Conservation (phyloP, 2,113 vertebrate genomes). For the Laticauda colubrina region DNA sequence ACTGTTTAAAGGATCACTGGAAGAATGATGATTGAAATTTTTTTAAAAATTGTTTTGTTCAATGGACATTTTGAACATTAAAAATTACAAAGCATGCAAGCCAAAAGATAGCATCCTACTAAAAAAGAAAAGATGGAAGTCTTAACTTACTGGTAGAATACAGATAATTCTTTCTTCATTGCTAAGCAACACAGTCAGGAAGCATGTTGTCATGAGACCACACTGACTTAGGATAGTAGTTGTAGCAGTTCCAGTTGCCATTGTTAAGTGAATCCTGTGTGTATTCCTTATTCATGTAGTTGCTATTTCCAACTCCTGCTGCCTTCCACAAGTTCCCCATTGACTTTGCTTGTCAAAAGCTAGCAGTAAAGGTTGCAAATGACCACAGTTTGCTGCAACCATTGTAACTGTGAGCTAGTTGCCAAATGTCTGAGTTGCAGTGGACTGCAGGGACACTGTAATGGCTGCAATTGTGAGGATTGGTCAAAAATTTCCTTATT, state of each 20-base stretch:
- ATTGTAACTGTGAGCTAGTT: background rate
- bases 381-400: background rate
- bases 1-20: background rate
- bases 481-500: background rate
- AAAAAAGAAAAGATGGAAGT: background rate
- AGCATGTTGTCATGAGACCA: background rate
- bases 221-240: background rate
- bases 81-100: background rate
- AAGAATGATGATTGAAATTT: background rate
- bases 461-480: background rate
- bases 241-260: background rate
- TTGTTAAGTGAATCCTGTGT: background rate
- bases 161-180: background rate
- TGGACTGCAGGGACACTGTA: background rate
- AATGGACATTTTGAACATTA: background rate
- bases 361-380: background rate
- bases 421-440: background rate
- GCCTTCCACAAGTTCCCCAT: background rate
- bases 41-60: background rate
- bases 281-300: background rate
- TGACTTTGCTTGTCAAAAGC: background rate
- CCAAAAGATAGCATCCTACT: background rate
- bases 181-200: background rate
- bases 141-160: background rate
- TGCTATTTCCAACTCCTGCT: background rate